These are phyloP conservation scores for Plagodis dolabraria DNA, from an alignment of 2,888 invertebrate genomes.

Conservation along the genomic window DNA sequence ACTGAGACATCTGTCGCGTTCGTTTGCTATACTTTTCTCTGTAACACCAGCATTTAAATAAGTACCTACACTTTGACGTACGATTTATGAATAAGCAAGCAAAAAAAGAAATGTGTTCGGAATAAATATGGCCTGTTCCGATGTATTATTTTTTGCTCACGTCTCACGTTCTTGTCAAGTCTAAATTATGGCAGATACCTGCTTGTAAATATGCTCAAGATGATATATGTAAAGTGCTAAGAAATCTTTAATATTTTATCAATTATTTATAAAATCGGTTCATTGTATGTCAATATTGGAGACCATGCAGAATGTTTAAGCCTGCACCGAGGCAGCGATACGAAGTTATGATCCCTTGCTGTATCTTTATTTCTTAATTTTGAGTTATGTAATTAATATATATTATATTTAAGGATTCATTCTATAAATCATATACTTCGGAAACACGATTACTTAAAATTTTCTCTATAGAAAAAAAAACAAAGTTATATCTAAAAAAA, in stretches of 20 bases:
- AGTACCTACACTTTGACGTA: conserved; percentile 19
- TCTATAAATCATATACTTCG: too few relatives aligned
- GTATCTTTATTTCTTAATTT: too few relatives aligned
- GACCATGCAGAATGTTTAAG: background rate
- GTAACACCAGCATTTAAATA: conserved; percentile 24
- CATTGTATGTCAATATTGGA: background rate
- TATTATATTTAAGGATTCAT: too few relatives aligned
- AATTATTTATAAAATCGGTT: conserved; percentile 1
- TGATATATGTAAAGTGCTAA: conserved; percentile 3
- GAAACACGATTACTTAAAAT: too few relatives aligned
- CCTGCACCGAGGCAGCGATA: too few relatives aligned
- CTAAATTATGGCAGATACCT: conserved; percentile 33
- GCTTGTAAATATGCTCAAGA: conserved; percentile 15
- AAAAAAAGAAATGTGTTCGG: conserved; percentile 32
- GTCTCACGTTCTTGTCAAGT: conserved; percentile 30
- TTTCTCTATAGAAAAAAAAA: too few relatives aligned
- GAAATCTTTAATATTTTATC: conserved; percentile 6
- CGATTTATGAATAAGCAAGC: conserved; percentile 32
- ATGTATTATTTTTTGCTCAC: conserved; percentile 30
- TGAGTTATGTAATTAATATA: too few relatives aligned
- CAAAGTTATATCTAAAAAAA: too few relatives aligned
- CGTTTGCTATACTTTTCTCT: conserved; percentile 1
- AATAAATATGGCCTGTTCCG: conserved; percentile 29
- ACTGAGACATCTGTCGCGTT: conserved; percentile 1
- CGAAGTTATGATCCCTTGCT: too few relatives aligned